phyloP scores from a whole-genome alignment of 2,888 invertebrate genomes.

The Troides oblongomaculatus region DNA sequence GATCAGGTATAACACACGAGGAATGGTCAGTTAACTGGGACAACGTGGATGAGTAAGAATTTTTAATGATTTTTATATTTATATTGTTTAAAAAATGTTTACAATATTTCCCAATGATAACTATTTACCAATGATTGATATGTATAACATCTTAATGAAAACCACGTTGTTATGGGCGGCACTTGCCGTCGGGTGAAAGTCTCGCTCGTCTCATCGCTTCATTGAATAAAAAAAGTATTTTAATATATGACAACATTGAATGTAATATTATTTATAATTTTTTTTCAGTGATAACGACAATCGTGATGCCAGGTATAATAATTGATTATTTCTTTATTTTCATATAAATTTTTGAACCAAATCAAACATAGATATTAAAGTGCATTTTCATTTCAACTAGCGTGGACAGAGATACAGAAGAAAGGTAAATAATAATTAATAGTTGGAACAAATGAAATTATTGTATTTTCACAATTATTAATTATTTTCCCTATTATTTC shows the following conservation, averaged over 20 bases:
- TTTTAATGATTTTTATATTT: no score
- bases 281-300: conserved; percentile 36
- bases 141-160: no score
- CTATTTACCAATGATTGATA: no score
- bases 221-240: no score
- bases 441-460: not conserved
- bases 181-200: no score
- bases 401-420: conserved; percentile 6
- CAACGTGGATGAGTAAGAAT: conserved; percentile 55
- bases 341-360: no score
- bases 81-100: no score
- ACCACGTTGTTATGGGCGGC: no score
- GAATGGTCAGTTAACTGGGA: conserved; percentile 66
- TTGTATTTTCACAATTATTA: not conserved
- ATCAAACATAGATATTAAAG: no score
- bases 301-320: conserved; percentile 31
- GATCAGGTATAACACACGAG: conserved; percentile 70
- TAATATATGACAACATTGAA: no score
- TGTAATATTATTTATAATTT: not conserved
- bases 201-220: no score
- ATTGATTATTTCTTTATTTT: not conserved
- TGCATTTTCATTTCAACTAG: not conserved
- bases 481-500: conserved; percentile 2
- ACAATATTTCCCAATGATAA: no score
- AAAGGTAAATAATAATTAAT: conserved; percentile 13